These are phyloP conservation scores for Drosophila ercepeae DNA, from an alignment of 1,140 invertebrate species.

Conservation along the genomic window DNA sequence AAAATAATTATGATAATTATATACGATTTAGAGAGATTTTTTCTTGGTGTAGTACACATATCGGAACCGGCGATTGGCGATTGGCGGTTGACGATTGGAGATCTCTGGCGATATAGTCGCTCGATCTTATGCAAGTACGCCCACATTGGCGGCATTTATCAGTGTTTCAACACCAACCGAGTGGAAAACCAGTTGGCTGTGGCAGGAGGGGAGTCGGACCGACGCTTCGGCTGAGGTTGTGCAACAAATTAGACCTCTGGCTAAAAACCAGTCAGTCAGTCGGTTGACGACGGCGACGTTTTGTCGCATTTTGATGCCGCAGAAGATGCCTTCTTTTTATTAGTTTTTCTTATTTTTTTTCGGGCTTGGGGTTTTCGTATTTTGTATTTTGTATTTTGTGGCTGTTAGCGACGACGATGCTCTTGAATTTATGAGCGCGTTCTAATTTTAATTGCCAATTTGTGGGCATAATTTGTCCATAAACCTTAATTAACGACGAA, in stretches of 20 bases:
- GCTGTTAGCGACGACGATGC: slow-evolving; percentile 11
- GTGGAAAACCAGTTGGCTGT: slow-evolving; percentile 31
- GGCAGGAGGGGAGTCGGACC: not conserved
- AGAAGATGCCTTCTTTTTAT: slow-evolving; percentile 28
- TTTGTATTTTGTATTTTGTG: slow-evolving; percentile 24
- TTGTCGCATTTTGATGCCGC: slow-evolving; percentile 43
- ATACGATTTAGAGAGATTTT: not conserved
- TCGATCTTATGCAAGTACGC: slow-evolving; percentile 33
- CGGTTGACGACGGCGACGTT: slow-evolving; percentile 45
- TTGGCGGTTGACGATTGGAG: no score
- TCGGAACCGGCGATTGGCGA: not conserved
- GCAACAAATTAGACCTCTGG: slow-evolving; percentile 39
- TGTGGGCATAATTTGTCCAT: slow-evolving; percentile 81
- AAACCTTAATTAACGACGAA: slow-evolving; percentile 81
- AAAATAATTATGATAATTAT: no score
- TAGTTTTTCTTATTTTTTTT: slow-evolving; percentile 9
- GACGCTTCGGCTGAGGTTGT: slow-evolving; percentile 7
- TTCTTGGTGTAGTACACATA: not conserved
- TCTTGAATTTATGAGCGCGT: slow-evolving; percentile 79
- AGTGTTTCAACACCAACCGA: slow-evolving; percentile 29
- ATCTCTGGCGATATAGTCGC: slow-evolving; percentile 7
- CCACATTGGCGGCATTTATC: slow-evolving; percentile 38
- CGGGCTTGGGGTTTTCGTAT: slow-evolving; percentile 5
- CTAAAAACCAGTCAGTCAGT: slow-evolving; percentile 49
- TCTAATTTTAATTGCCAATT: slow-evolving; percentile 83